Base-by-base conservation (phyloP, 2,888 invertebrate genomes). In the Anoplius nigerrimus region DNA sequence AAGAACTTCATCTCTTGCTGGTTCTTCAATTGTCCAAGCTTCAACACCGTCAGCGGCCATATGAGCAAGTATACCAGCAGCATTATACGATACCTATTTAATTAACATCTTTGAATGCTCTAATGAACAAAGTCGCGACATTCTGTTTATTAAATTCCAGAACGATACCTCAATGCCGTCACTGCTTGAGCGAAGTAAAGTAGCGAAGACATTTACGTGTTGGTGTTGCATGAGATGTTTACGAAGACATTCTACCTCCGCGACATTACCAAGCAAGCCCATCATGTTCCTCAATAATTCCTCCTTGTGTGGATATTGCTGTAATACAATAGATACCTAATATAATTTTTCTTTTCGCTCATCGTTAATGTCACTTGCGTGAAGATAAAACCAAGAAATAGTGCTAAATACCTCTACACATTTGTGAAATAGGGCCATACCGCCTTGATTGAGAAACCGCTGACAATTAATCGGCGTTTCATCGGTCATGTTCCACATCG, bases 401-500 rank as follows among this genome's bases (percentile, higher is more conserved):
- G 20, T 46, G 65, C 54, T 63, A 88, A 89, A 88, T 90, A 97
- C 97, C 90, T 93, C 92, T 65, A 98, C 92, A 89, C 98, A 99
- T 75, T 93, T 92, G 15, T 97, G 91, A 89, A 99, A 99, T 80
- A 94, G 93, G 78, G 94, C 93, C 95, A 99, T 96, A 76, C 99
- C 99, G 51, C 93, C 92, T 71, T 94, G 93, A 79, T 95, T 93
- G 66, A 99, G 91, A 90, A 99, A 99, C 82, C 95, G 92, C 88
- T 94, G 92, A 90, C 98, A 98, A 90, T 99, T 99, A 80, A 94
- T 92, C 52, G 98, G 96, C 13, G 98, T 98, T 90, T 99, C 98
- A 89, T 99, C 98, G 42, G 96, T 95, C 77, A 96, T 95, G 90
- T 98, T 99, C 98, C 98, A 99, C 95, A 99, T 95, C n/a, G 98